Evolutionary conservation across 2,888 invertebrate genomes (phyloP), one percentile per base, ranked within the genome.

Genomic region (Plagodis dolabraria): DNA sequence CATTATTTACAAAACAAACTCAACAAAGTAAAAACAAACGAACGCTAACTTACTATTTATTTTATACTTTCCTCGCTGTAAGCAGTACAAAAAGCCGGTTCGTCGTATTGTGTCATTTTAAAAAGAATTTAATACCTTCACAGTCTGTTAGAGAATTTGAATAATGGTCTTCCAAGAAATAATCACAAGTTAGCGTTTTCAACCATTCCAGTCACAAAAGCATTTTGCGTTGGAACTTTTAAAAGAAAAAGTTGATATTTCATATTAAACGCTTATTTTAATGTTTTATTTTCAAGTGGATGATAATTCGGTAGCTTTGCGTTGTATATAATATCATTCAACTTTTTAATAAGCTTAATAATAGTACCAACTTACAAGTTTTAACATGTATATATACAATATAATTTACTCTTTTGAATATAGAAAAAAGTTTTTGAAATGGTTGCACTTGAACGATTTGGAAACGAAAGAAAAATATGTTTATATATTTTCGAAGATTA

Each of bases 91-190:
- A 65, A 63, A 56, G 47, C 54, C 46, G 46, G 61, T 64, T 61
- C 52, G 53, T 61, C 51, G 57, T 58, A 63, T 54, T 59, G 60
- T 57, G 35, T 60, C 53, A 53, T 57, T 57, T 63, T 67, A 64
- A 69, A 63, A 69, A 65, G 67, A 67, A 67, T 67, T 69, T 69
- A 69, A 69, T 69, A 66, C 69, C 63, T 64, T 49, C 56, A 40
- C 67, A 63, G 66, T 57, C 67, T 66, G 67, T 63, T 64, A 60
- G 63, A 57, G 48, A 69, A 69, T 69, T 69, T 69, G 67, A 69
- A 69, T 69, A 69, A 69, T 67, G 69, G 64, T 63, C 54, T 57
- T 10, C 51, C 44, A 33, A 52, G 59, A 66, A 65, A 67, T 65
- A 64, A 66, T 67, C 57, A 57, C 63, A 57, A 67, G 60, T 62